Evolutionary conservation across 2,113 vertebrate species (phyloP).

Genomic region (Willisornis vidua): DNA sequence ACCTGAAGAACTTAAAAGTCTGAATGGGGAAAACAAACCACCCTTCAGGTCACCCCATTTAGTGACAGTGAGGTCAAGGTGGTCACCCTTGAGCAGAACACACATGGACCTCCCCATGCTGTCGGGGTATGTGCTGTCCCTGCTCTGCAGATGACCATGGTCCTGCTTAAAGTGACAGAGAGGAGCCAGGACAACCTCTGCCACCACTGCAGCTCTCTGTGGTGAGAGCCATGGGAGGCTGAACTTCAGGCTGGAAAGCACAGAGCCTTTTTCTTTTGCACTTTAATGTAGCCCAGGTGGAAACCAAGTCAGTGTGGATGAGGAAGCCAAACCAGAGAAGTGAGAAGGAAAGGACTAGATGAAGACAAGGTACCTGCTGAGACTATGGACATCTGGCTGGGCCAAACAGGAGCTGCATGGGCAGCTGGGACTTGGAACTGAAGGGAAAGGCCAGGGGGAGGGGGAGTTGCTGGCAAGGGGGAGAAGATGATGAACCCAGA

Average conservation of each 20-base stretch:
- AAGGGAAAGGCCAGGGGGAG: not conserved
- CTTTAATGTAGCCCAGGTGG: not conserved
- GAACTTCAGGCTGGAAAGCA: not conserved
- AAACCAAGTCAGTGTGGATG: not conserved
- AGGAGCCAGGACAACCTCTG: not conserved
- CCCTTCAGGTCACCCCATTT: not conserved
- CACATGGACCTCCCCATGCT: fast-evolving
- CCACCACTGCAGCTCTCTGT: not conserved
- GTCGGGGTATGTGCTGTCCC: fast-evolving
- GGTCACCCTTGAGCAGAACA: not conserved
- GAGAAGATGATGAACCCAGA: not conserved
- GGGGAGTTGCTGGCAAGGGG: not conserved
- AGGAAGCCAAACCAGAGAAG: not conserved
- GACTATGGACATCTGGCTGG: not conserved
- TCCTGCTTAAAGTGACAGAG: not conserved
- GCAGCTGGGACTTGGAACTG: not conserved
- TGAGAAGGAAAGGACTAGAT: not conserved
- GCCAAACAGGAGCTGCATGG: not conserved
- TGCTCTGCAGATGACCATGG: not conserved
- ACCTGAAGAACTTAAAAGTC: not conserved
- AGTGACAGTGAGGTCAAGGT: not conserved
- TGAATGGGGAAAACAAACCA: too few species aligned
- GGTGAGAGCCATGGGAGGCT: not conserved
- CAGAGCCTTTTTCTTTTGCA: not conserved
- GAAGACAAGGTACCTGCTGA: not conserved